Conservation (phyloP, 2,888 invertebrate genomes). For the Archips xylosteana region DNA sequence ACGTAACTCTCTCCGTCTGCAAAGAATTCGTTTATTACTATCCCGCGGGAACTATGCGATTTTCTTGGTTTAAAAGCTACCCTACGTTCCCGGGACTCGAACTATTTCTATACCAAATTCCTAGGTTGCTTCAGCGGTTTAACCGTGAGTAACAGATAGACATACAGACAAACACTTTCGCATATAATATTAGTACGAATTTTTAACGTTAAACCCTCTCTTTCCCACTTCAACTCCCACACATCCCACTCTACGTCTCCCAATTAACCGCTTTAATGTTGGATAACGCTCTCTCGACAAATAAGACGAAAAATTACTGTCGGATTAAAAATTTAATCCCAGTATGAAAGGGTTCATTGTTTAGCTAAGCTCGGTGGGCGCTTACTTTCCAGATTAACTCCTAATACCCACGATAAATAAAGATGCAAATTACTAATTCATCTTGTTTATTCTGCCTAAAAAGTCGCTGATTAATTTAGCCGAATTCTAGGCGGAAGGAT, state of each 20-base stretch:
- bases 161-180: no score
- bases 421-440: conserved; percentile 17
- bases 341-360: conserved; percentile 19
- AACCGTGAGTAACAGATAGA: no score
- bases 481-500: not conserved
- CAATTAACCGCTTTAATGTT: not conserved
- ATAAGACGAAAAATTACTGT: conserved; percentile 17
- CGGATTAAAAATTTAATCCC: conserved; percentile 15
- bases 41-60: no score
- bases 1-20: no score
- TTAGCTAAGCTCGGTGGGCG: not conserved
- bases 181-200: no score
- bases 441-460: conserved; percentile 14
- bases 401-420: conserved; percentile 14
- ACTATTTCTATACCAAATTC: no score
- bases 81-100: no score
- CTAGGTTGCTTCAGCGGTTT: no score
- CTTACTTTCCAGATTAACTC: conserved; percentile 19
- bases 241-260: not conserved
- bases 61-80: no score
- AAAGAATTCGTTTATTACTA: no score
- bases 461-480: not conserved
- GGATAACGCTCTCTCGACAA: not conserved
- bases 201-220: no score
- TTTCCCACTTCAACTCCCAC: no score